Base-by-base conservation (phyloP, 2,113 vertebrate species). In the Boleophthalmus pectinirostris region DNA sequence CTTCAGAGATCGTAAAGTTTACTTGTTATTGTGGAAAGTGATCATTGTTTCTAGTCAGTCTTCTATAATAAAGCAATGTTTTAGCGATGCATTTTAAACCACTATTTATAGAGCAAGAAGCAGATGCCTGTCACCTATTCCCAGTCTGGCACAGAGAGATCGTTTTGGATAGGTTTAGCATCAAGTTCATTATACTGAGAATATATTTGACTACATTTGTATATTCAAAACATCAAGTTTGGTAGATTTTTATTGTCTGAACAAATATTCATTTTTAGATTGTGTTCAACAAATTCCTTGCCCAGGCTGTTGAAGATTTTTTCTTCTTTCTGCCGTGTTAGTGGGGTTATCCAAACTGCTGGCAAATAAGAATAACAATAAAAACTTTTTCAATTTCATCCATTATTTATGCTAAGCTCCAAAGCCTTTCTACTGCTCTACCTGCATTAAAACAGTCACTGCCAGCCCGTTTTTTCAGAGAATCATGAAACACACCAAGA, bases 371-470 rank as follows among this genome's bases (percentile, higher is more conserved):
- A 64, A 64, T 43, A 64, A 21, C 20, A 54, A 64, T n/a, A 43
- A 18, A 3, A 35, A 64, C 33, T 64, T 43, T 64, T 64, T 64
- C 33, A 64, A 43, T 38, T 64, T 64, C 61, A 64, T 43, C 61
- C 33, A 64, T 64, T 64, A 64, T 64, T 64, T 43, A 64, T 64
- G 61, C 38, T 18, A 61, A 61, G 58, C 58, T 64, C 29, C 61
- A n/a, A 64, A 35, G 29, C 33, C 29, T 60, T 60, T 63, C 35
- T 56, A 53, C 18, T 60, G 33, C 8, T 45, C n/a, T 1, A 45
- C 20, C 65, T 71, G 47, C 20, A 47, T 24, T 63, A 21, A 69
- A 43, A 65, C 18, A 20, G 2, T n/a, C 78, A 74, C 49, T 18
- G 29, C 35, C 24, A 21, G 46, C 35, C 46, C 45, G 25, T 64